These are phyloP conservation scores for Lamproptera curius DNA, from an alignment of 2,888 invertebrate genomes.

Conservation along the genomic window DNA sequence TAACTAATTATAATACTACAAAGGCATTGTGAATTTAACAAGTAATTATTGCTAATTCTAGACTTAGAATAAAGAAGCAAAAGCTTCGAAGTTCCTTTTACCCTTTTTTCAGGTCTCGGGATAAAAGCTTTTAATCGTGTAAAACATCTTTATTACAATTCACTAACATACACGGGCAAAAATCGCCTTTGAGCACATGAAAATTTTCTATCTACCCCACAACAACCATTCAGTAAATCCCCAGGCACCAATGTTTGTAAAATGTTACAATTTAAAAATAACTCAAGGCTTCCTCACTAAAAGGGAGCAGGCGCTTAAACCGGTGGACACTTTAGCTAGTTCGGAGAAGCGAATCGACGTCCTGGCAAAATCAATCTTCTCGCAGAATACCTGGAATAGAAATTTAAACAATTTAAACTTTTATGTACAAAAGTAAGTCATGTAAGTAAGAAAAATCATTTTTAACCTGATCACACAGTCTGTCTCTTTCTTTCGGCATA, in stretches of 20 bases:
- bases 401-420: background rate
- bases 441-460: no score
- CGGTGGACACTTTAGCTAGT: constrained; percentile 86
- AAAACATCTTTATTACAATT: background rate
- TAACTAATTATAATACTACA: no score
- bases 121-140: no score
- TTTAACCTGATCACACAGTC: no score
- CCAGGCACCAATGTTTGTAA: constrained; percentile 8
- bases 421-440: no score
- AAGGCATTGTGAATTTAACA: no score
- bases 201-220: constrained; percentile 5
- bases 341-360: constrained; percentile 89
- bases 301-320: constrained; percentile 89
- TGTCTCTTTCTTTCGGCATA: no score
- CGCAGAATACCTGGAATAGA: constrained; percentile 85
- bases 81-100: no score
- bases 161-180: background rate
- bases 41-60: no score
- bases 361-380: constrained; percentile 89
- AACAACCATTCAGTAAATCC: constrained; percentile 10
- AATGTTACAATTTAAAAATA: background rate
- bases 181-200: constrained; percentile 3
- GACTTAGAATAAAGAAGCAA: no score
- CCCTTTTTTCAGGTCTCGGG: no score
- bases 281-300: constrained; percentile 75